Conservation (phyloP, 2,888 invertebrate species). For the Rhingia campestris region DNA sequence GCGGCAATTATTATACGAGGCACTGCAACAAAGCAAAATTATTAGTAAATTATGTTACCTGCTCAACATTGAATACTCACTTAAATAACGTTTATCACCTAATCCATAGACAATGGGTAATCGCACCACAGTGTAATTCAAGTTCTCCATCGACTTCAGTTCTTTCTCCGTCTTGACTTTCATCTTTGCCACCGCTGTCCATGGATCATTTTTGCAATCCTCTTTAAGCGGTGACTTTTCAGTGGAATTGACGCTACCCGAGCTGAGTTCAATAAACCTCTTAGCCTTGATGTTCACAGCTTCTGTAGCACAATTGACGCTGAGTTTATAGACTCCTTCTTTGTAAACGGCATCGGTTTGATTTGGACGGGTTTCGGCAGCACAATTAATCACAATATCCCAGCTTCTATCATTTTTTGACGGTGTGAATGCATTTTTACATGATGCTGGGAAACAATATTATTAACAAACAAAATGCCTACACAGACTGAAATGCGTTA, state of each 20-base stretch:
- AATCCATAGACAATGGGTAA: constrained; percentile 94
- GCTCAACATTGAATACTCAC: constrained; percentile 83
- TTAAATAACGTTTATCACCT: constrained; percentile 92
- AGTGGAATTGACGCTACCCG: constrained; percentile 90
- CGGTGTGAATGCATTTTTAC: constrained; percentile 89
- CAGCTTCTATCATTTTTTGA: constrained; percentile 84
- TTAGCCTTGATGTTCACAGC: constrained; percentile 88
- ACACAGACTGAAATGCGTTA: background rate
- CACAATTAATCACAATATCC: constrained; percentile 94
- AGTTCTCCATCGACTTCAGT: constrained; percentile 86
- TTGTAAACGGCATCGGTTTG: constrained; percentile 95
- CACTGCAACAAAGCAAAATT: constrained; percentile 83
- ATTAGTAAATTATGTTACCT: background rate
- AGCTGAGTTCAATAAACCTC: constrained; percentile 92
- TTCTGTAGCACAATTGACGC: constrained; percentile 91
- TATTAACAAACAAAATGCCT: too few species aligned
- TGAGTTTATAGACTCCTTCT: constrained; percentile 93
- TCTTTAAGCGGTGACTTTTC: constrained; percentile 92
- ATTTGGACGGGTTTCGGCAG: constrained; percentile 94
- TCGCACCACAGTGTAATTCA: constrained; percentile 91
- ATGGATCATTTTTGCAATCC: constrained; percentile 89
- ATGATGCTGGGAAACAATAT: constrained; percentile 86
- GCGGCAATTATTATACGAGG: constrained; percentile 93
- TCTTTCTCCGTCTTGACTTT: constrained; percentile 92
- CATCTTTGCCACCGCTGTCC: constrained; percentile 92